Evolutionary conservation across 35 echinoderm and acorn worm genomes (phyloP), one percentile per base, ranked within the genome.

Genomic region (Apostichopus japonicus): DNA sequence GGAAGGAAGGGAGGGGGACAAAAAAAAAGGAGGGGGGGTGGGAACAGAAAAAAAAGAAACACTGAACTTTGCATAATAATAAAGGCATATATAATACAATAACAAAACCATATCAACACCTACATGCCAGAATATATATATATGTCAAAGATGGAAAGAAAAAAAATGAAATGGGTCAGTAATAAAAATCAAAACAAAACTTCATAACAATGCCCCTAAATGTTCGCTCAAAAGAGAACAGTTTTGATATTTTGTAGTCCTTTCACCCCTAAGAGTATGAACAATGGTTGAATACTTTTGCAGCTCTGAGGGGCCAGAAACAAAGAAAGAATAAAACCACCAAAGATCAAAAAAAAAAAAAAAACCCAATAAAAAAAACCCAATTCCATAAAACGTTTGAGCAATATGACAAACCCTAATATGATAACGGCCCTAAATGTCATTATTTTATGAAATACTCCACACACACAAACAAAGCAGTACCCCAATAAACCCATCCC

Each of bases 11-110:
- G 33, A 44, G 33, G 33, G 33, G 33, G 33, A 44, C 33, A 0
- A 44, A 44, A 44, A 44, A 44, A 44, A 44, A 1, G 33, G 27
- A 3, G 33, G 4, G 33, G 33, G 33, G 33, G 33, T 44, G 33
- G 33, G 33, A 44, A 44, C 33, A 44, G 53, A 17, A 15, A 53
- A 55, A 21, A 83, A 83, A 53, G 4, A n/a, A 83, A 83, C 80
- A 83, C 80, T 55, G 6, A 83, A 83, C 52, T 21, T 83, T 83
- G 80, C 80, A 83, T 83, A 83, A 83, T 83, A 83, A 75, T 75
- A 83, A 83, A 13, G 80, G 44, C 52, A 54, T 83, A 54, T 83
- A 83, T 83, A 56, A 83, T 83, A 83, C 80, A 83, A 53, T 44
- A 44, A 44, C 33, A 83, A 83, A 55, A 83, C 79, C 54, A 10